Evolutionary conservation across 2,113 vertebrate genomes (phyloP).

Genomic region (Paratilapia polleni): DNA sequence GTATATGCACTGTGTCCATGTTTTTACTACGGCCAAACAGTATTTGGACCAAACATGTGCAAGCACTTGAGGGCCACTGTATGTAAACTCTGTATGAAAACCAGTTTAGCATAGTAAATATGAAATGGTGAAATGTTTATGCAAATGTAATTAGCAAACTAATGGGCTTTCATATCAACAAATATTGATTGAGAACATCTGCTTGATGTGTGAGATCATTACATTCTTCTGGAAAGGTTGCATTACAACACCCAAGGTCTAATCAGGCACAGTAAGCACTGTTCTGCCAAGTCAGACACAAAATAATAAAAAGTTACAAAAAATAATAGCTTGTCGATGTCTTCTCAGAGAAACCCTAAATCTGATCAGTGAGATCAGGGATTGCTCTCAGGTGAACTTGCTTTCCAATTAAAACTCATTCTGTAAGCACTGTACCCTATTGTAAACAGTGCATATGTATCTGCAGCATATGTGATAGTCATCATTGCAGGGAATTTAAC

Average conservation of each 20-base stretch:
- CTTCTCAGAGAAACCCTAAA: background rate
- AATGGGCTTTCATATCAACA: conserved; percentile 70
- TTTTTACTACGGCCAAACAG: conserved; percentile 42
- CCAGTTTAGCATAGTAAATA: conserved; percentile 64
- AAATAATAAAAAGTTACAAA: conserved; percentile 30
- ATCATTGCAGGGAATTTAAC: conserved; percentile 79
- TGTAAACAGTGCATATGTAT: conserved; percentile 69
- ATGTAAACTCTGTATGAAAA: conserved; percentile 67
- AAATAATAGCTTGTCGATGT: conserved; percentile 24
- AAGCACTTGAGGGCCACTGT: conserved; percentile 63
- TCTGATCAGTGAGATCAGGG: conserved; percentile 29
- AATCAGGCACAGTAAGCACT: conserved; percentile 44
- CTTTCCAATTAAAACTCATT: conserved; percentile 79
- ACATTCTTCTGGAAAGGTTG: conserved; percentile 65
- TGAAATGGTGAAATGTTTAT: conserved; percentile 74
- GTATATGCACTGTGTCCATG: conserved; percentile 22
- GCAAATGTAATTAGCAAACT: conserved; percentile 78
- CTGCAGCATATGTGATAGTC: conserved; percentile 83
- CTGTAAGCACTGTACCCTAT: conserved; percentile 78
- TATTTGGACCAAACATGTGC: conserved; percentile 62
- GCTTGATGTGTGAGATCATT: conserved; percentile 68
- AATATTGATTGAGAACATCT: conserved; percentile 78
- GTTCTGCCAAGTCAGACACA: conserved; percentile 47
- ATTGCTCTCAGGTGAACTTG: conserved; percentile 80
- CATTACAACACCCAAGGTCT: conserved; percentile 43